Evolutionary conservation across 2,888 invertebrate genomes (phyloP).

Genomic region (Eugnorisma glareosa): DNA sequence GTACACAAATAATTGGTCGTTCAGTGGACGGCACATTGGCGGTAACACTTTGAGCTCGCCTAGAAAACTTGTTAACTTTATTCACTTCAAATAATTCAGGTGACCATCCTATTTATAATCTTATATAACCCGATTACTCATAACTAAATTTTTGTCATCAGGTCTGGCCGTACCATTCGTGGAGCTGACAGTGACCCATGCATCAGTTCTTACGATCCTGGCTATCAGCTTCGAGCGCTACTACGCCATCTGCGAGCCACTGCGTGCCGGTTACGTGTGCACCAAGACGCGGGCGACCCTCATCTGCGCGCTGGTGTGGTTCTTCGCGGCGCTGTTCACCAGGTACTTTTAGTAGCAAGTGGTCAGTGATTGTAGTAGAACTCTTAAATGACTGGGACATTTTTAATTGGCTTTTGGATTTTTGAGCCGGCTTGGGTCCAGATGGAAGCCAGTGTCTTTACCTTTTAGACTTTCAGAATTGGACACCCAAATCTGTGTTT

Average conservation of each 20-base stretch:
- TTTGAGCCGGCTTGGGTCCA: not conserved
- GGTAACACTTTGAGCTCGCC: not conserved
- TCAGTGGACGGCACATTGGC: too few relatives aligned
- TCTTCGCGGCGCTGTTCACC: conserved; percentile 95
- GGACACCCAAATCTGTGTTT: not conserved
- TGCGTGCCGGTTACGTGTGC: conserved; percentile 97
- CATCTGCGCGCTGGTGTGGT: conserved; percentile 96
- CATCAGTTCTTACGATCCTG: conserved; percentile 97
- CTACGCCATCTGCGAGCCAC: conserved; percentile 97
- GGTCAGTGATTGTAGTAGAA: conserved; percentile 15
- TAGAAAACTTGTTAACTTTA: not conserved
- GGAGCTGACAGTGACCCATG: conserved; percentile 97
- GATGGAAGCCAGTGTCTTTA: not conserved
- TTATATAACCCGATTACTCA: not conserved
- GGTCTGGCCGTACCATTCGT: conserved; percentile 98
- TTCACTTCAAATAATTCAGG: not conserved
- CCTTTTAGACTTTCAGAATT: not conserved
- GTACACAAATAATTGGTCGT: too few relatives aligned
- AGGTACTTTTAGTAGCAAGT: conserved; percentile 90
- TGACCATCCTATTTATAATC: not conserved
- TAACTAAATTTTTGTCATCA: conserved; percentile 77
- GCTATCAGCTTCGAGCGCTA: conserved; percentile 97
- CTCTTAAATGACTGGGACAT: too few relatives aligned
- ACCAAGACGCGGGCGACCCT: conserved; percentile 95
- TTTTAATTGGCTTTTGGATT: not conserved